Percentiles rank a stretch among this genome's conserved stretches.
These are phyloP conservation scores for Erythrocercus mccallii DNA, from an alignment of 2,113 vertebrate species.

Conservation along the genomic window DNA sequence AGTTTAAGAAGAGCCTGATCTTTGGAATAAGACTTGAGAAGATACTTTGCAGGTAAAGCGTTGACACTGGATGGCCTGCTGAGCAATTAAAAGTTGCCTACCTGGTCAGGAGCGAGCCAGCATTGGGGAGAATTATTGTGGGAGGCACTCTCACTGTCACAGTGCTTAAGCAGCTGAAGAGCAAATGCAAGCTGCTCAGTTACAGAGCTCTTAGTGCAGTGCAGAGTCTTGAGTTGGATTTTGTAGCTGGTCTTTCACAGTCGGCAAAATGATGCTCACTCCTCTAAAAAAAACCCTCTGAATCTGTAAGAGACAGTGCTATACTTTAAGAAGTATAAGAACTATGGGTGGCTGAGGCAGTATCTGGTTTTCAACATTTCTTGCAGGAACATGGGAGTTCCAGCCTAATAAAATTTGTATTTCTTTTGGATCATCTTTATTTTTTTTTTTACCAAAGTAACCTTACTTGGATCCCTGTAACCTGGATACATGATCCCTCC, in stretches of 20 bases:
- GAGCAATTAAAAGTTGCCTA: background rate
- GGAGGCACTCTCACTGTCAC: background rate
- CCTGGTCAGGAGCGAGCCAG: background rate
- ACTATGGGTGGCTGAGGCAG: background rate
- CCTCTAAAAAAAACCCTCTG: background rate
- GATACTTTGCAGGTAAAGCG: background rate
- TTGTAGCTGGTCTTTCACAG: background rate
- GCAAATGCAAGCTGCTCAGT: background rate
- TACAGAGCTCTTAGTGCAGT: background rate
- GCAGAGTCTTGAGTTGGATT: background rate
- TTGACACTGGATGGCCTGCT: background rate
- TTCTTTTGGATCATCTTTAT: background rate
- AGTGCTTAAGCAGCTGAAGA: background rate
- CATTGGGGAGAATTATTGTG: rapidly evolving
- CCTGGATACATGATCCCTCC: background rate
- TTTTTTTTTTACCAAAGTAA: background rate
- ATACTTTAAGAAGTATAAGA: background rate
- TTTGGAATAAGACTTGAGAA: background rate
- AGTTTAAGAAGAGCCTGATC: background rate
- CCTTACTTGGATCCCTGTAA: background rate
- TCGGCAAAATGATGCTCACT: background rate
- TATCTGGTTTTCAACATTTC: background rate
- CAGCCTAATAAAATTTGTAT: background rate
- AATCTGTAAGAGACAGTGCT: background rate
- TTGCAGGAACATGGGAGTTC: background rate